Conservation (phyloP, 2,797 vertebrate species). For the Paguma larvata region DNA sequence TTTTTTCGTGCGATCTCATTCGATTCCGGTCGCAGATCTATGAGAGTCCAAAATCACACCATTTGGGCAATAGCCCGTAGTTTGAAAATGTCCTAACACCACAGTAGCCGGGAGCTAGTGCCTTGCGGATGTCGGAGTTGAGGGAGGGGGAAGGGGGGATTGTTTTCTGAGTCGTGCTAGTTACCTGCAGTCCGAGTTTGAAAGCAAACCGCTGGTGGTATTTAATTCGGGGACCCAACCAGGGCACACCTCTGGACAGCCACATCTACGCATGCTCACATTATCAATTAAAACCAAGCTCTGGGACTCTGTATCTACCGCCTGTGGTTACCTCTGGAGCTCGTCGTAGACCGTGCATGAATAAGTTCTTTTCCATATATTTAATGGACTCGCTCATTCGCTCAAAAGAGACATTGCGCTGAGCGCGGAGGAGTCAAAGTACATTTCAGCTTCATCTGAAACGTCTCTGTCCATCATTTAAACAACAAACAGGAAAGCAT, state of each 20-base stretch:
- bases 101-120: neutral
- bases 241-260: neutral
- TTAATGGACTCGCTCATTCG: neutral
- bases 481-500: neutral
- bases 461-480: neutral
- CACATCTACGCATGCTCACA: fast-evolving
- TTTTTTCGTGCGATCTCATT: neutral
- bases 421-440: neutral
- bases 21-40: neutral
- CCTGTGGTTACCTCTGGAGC: neutral
- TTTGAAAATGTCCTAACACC: neutral
- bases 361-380: neutral
- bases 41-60: neutral
- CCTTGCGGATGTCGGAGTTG: neutral
- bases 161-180: neutral
- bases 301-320: fast-evolving
- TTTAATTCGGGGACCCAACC: neutral
- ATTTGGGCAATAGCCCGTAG: neutral
- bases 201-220: neutral
- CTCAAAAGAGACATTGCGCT: neutral
- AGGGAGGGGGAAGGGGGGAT: neutral
- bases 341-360: neutral
- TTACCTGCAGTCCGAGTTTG: neutral
- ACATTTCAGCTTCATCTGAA: neutral
- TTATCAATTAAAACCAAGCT: neutral